phyloP scores from a whole-genome alignment of 2,888 invertebrate genomes.

The Apotomis turbidana region DNA sequence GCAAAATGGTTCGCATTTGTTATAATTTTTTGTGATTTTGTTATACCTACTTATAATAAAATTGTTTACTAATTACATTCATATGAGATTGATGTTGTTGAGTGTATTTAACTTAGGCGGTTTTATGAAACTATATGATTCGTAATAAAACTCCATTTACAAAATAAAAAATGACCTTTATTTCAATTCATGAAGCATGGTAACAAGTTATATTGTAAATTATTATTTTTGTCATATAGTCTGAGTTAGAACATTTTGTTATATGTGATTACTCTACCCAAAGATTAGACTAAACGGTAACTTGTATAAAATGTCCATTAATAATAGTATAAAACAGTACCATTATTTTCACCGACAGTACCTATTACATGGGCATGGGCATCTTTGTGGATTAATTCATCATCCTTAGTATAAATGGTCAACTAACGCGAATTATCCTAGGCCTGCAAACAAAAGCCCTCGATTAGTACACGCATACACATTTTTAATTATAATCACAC shows the following conservation, averaged over 20 bases:
- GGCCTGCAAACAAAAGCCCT: constrained; percentile 67
- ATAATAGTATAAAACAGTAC: constrained; percentile 79
- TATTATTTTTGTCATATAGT: constrained; percentile 74
- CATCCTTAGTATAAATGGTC: constrained; percentile 72
- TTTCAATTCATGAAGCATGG: constrained; percentile 82
- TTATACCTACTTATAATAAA: background rate
- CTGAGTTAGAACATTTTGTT: constrained; percentile 78
- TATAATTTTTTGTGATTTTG: background rate
- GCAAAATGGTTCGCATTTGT: background rate
- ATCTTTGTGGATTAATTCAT: constrained; percentile 71
- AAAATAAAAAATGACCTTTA: constrained; percentile 84
- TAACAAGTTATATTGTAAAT: constrained; percentile 82
- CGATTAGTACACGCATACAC: constrained; percentile 34
- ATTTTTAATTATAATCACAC: constrained; percentile 34
- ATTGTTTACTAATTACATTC: constrained; percentile 9
- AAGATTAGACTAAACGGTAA: constrained; percentile 81
- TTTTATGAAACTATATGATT: constrained; percentile 23
- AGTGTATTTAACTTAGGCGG: constrained; percentile 17
- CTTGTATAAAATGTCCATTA: constrained; percentile 82
- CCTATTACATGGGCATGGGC: constrained; percentile 55
- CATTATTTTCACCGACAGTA: constrained; percentile 59
- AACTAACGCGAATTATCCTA: constrained; percentile 72
- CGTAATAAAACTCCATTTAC: constrained; percentile 69
- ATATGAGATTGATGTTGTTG: background rate
- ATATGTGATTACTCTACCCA: constrained; percentile 76